Conservation (phyloP, 1,140 invertebrate species). For the Apis dorsata region DNA sequence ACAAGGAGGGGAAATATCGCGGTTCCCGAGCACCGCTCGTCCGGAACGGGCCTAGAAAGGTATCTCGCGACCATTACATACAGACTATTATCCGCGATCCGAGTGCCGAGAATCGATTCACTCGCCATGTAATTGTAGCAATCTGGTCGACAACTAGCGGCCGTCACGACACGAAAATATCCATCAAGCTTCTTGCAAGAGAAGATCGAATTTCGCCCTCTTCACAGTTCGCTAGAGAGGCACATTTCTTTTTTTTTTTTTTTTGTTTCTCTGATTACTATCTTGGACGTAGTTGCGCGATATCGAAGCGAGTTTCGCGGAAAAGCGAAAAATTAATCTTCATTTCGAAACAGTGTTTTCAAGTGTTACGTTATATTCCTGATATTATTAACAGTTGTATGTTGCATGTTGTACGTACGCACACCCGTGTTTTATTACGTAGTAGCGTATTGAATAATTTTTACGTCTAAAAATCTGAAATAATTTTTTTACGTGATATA, state of each 20-base stretch:
- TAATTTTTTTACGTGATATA: too few relatives aligned
- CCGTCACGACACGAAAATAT: slow-evolving; percentile 37
- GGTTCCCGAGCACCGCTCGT: slow-evolving; percentile 6
- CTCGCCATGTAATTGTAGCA: slow-evolving; percentile 56
- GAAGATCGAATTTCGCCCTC: slow-evolving; percentile 23
- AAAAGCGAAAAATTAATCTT: background rate
- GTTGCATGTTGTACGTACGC: too few relatives aligned
- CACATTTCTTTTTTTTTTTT: background rate
- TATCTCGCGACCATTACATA: slow-evolving; percentile 51
- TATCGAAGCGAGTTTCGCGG: background rate
- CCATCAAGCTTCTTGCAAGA: slow-evolving; percentile 14
- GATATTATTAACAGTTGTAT: too few relatives aligned
- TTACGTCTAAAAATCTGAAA: too few relatives aligned
- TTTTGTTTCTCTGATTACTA: background rate
- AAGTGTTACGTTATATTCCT: too few relatives aligned
- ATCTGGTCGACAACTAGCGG: slow-evolving; percentile 50
- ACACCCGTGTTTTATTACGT: too few relatives aligned
- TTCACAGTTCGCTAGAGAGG: too few relatives aligned
- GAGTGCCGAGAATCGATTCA: slow-evolving; percentile 53
- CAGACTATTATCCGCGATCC: slow-evolving; percentile 51
- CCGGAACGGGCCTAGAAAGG: slow-evolving; percentile 50
- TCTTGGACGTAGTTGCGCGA: background rate
- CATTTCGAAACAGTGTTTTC: background rate
- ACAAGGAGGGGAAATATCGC: slow-evolving; percentile 28
- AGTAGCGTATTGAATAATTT: too few relatives aligned